A percentile compares a stretch with the other conserved stretches of the same genome.
Evolutionary conservation across 2,888 invertebrate species (phyloP).

Genomic region (Hirtodrosophila cameraria): DNA sequence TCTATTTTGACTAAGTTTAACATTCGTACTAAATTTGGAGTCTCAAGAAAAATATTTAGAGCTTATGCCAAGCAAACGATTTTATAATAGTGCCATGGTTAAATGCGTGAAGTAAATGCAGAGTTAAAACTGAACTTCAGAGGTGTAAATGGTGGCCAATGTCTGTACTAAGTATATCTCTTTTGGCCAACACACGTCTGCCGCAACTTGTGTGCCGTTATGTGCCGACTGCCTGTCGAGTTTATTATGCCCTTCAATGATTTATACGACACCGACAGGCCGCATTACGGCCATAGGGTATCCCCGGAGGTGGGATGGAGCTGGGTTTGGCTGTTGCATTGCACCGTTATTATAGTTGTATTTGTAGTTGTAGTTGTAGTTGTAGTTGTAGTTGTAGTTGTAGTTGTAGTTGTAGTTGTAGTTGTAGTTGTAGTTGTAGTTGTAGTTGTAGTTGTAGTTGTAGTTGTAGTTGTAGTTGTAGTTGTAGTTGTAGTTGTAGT

Average conservation of each 20-base stretch:
- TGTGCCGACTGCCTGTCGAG: constrained; percentile 42
- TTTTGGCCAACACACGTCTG: constrained; percentile 15
- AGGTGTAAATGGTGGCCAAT: not conserved
- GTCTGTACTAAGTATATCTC: constrained; percentile 17
- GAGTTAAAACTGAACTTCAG: no score
- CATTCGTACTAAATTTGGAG: no score
- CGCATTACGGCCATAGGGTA: constrained; percentile 40
- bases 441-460: constrained; percentile 16
- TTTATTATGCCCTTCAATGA: constrained; percentile 70
- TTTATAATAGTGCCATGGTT: no score
- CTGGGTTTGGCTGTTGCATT: constrained; percentile 5
- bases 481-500: constrained; percentile 18
- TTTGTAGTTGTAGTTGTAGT: no score
- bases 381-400: not conserved
- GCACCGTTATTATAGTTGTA: constrained; percentile 2
- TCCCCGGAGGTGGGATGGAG: constrained; percentile 4
- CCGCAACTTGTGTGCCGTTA: constrained; percentile 19
- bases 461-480: constrained; percentile 32
- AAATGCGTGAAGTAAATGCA: no score
- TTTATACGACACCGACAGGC: constrained; percentile 54
- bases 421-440: constrained; percentile 18
- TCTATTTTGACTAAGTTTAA: no score
- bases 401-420: constrained; percentile 32
- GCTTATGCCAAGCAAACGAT: no score
- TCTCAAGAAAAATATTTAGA: no score